Evolutionary conservation across 2,888 invertebrate species (phyloP).

Genomic region (Slavum lentiscoides): DNA sequence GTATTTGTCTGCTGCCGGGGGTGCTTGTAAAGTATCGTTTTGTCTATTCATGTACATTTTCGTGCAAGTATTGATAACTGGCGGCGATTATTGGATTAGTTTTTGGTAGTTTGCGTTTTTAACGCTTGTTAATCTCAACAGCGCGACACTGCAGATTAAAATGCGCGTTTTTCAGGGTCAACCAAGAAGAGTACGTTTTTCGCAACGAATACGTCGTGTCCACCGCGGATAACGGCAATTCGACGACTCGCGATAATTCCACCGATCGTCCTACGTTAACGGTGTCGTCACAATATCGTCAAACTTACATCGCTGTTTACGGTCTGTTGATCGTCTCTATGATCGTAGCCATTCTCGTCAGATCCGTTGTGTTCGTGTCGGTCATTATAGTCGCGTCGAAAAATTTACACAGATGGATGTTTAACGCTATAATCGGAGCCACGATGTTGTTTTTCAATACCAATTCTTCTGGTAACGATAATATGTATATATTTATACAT

Average conservation of each 20-base stretch:
- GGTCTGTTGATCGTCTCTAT: slow-evolving; percentile 63
- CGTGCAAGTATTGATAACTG: slow-evolving; percentile 67
- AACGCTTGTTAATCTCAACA: too few species aligned
- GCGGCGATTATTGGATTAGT: slow-evolving; percentile 72
- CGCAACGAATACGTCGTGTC: too few species aligned
- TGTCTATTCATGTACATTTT: slow-evolving; percentile 68
- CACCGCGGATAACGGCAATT: background rate
- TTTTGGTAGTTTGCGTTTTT: slow-evolving; percentile 65
- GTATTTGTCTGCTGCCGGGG: slow-evolving; percentile 75
- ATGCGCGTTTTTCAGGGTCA: slow-evolving; percentile 67
- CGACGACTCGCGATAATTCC: background rate
- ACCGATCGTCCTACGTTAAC: too few species aligned
- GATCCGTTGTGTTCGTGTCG: slow-evolving; percentile 72
- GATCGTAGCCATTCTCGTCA: slow-evolving; percentile 64
- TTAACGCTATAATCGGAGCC: slow-evolving; percentile 76
- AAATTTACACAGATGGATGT: slow-evolving; percentile 81
- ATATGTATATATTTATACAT: too few species aligned
- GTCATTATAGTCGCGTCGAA: slow-evolving; percentile 79
- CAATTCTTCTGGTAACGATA: slow-evolving; percentile 72
- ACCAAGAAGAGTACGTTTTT: slow-evolving; percentile 56
- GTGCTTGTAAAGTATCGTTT: slow-evolving; percentile 65
- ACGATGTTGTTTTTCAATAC: slow-evolving; percentile 86
- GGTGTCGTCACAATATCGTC: background rate
- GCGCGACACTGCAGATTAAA: too few species aligned
- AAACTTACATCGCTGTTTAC: slow-evolving; percentile 65